Base-by-base conservation (phyloP, 2,113 vertebrate genomes). In the Nothocercus nigrocapillus region DNA sequence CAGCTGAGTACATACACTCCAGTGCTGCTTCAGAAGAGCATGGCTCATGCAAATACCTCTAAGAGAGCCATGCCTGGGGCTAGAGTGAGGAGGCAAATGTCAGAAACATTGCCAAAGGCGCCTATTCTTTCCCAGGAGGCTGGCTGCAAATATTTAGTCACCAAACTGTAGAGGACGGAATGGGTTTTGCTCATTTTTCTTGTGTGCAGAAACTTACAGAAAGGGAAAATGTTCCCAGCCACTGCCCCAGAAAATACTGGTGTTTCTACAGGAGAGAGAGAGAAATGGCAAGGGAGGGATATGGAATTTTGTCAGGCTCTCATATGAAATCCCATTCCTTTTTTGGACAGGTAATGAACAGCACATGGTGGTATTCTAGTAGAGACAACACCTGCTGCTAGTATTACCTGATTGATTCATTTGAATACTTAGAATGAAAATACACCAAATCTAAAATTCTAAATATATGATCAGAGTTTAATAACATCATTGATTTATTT, bases 391-490 rank as follows among this genome's bases (percentile, higher is more conserved):
- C 79, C 96, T 96, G 95, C 84, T 93, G 88, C 94, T 97, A 95
- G 69, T 80, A 91, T 96, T 96, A 94, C 87, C 95, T 93, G 85
- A 92, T 85, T 54, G 85, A 89, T 61, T 94, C 90, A 90, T 87
- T 95, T 95, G 89, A 93, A 95, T 95, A 89, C 91, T 96, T 96
- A 96, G 80, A 95, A 95, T 93, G 93, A 95, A 96, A 97, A 94
- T 96, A 97, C 92, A 97, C 92, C 93, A 93, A 97, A 96, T 95
- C 93, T 97, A 96, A 97, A 97, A 93, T 97, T 92, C 95, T 96
- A 96, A 96, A 96, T 96, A 95, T 94, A 95, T 97, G 94, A 95
- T 97, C 94, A 93, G 95, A 95, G 90, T 94, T 97, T 96, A 95
- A 95, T 96, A 96, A 92, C 89, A 94, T 95, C 59, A 95, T 91